Evolutionary conservation across 2,888 invertebrate genomes (phyloP), one percentile per base, ranked within the genome.

Genomic region (Drosophila pseudotakahashii): DNA sequence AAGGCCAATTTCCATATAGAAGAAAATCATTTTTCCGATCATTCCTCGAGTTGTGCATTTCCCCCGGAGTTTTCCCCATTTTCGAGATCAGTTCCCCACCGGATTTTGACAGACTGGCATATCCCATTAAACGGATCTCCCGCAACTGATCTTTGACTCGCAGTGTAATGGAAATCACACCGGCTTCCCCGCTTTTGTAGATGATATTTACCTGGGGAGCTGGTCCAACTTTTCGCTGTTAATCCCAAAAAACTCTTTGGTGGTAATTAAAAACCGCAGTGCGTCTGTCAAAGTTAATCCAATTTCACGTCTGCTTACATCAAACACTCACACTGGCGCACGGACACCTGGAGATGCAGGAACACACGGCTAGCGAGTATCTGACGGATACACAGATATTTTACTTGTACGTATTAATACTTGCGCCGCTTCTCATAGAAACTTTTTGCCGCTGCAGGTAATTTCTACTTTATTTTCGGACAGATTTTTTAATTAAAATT

Each of bases 401-500:
- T 9, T 3, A 32, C 32, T 32, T 10, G 32, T 19, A 13, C 2
- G 5, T 23, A 42, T 19, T 19, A 11, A 42, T 54, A 70, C 54
- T 26, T 26, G 42, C 26, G 45, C 26, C 26, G 45, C 10, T 47
- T 47, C 47, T 32, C 14, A 42, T 55, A 41, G 42, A 64, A 54
- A 66, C 73, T 66, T 64, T 63, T 50, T 58, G 58, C 63, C 41
- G 47, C 67, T 52, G 64, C 63, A 64, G 62, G 73, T 82, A 73
- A 82, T 68, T 69, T 81, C 73, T 75, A 71, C 74, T 76, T 88
- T 85, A 76, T 79, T 88, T 79, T 54, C 63, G 72, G 75, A 85
- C 82, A 82, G 84, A 88, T 88, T 83, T 86, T 84, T 84, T 84
- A 88, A 86, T 84, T 84, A 88, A 84, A 81, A 86, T 86, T 86